These are phyloP conservation scores for Syrrhaptes paradoxus DNA, from an alignment of 2,113 vertebrate genomes.

Conservation along the genomic window DNA sequence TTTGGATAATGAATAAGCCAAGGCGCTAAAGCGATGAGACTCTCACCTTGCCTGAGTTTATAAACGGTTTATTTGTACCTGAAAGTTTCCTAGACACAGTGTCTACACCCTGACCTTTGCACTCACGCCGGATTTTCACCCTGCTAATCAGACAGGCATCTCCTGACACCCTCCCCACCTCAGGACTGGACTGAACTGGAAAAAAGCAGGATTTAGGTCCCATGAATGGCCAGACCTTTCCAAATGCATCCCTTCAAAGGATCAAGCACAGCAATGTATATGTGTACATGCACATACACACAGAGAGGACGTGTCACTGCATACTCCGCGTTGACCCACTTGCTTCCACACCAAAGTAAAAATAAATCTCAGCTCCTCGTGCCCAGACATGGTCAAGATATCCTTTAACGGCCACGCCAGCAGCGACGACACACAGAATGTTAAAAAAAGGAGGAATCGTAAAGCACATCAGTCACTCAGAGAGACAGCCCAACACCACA, in stretches of 20 bases:
- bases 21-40: accelerated
- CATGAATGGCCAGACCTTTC: accelerated
- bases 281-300: accelerated
- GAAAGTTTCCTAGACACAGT: background rate
- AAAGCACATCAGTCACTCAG: background rate
- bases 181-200: background rate
- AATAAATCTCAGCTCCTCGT: accelerated
- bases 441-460: background rate
- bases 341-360: background rate
- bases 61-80: background rate
- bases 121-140: background rate
- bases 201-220: background rate
- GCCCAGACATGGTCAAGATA: background rate
- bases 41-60: background rate
- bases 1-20: background rate
- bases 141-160: accelerated
- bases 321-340: background rate
- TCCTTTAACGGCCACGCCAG: background rate
- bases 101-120: background rate
- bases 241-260: background rate
- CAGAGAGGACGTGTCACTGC: accelerated
- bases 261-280: accelerated
- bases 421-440: too few species aligned
- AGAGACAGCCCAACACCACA: too few species aligned
- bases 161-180: background rate